These are phyloP conservation scores for Acleris holmiana DNA, from an alignment of 2,888 invertebrate genomes.

Conservation along the genomic window DNA sequence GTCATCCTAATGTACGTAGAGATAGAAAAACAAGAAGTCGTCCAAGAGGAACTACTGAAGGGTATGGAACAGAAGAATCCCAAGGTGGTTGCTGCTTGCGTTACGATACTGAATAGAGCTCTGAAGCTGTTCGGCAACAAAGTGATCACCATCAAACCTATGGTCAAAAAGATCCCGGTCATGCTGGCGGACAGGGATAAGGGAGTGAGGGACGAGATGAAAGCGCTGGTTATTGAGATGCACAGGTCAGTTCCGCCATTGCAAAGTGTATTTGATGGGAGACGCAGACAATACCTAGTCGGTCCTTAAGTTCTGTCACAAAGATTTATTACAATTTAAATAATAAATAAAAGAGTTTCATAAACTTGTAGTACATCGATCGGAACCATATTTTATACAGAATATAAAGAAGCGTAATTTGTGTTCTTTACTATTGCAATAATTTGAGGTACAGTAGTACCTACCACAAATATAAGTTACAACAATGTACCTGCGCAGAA, in stretches of 20 bases:
- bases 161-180: slow-evolving; percentile 93
- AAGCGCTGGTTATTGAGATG: slow-evolving; percentile 95
- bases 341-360: no score
- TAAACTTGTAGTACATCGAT: no score
- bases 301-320: no score
- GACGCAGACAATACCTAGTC: no score
- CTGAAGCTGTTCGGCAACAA: slow-evolving; percentile 96
- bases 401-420: no score
- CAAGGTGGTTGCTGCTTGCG: slow-evolving; percentile 95
- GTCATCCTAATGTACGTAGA: slow-evolving; percentile 97
- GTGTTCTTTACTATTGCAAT: no score
- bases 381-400: no score
- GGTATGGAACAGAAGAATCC: slow-evolving; percentile 98
- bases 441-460: no score
- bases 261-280: no score
- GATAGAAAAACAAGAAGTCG: slow-evolving; percentile 96
- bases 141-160: slow-evolving; percentile 93
- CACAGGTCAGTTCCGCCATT: slow-evolving; percentile 84
- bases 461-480: no score
- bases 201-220: slow-evolving; percentile 95
- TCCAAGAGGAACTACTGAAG: slow-evolving; percentile 95
- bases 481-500: no score
- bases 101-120: slow-evolving; percentile 89
- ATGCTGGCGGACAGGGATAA: slow-evolving; percentile 97
- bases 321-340: no score